phyloP scores from a whole-genome alignment of 92 coral and sea anemone species.

The Umimayanthus kanabou region DNA sequence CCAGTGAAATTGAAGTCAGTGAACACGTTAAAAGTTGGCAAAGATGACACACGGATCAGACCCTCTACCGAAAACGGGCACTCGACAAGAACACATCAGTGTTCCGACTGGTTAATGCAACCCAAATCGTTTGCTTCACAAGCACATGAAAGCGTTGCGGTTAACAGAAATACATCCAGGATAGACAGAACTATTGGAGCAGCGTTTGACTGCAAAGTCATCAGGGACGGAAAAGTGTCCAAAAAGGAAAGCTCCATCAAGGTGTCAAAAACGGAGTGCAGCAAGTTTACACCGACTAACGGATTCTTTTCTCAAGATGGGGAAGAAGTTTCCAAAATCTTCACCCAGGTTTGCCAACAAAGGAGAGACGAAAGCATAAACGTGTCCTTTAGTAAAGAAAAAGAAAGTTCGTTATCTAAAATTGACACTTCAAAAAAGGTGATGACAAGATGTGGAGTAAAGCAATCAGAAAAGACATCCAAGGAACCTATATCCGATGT shows the following conservation, averaged over 20 bases:
- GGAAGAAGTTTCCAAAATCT: neutral
- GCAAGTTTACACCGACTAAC: too few relatives aligned
- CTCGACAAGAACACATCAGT: neutral
- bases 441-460: neutral
- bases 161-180: neutral
- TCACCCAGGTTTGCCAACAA: neutral
- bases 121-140: neutral
- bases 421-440: neutral
- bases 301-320: neutral
- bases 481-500: neutral
- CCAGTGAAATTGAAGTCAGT: neutral
- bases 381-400: neutral
- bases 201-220: neutral
- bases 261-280: neutral
- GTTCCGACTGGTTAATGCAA: neutral
- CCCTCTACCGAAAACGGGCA: neutral
- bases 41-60: neutral
- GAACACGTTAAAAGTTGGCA: neutral
- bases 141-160: neutral
- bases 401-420: neutral
- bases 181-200: neutral
- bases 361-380: neutral
- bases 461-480: neutral
- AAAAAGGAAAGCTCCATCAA: neutral
- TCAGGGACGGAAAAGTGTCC: neutral